phyloP scores from a whole-genome alignment of 2,113 vertebrate species.

The Podarcis muralis region DNA sequence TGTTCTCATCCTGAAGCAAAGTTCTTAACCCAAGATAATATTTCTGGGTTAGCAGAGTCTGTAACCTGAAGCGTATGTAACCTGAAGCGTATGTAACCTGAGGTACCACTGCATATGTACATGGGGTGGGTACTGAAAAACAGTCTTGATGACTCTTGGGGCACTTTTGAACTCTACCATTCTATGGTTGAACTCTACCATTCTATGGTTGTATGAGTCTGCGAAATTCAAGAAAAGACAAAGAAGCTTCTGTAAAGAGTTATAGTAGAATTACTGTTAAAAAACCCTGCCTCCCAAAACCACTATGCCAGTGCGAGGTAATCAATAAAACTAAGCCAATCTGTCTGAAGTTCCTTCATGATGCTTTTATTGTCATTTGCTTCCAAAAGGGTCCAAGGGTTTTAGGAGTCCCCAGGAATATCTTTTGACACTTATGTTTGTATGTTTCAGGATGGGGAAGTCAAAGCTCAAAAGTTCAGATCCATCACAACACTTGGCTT shows the following conservation, averaged over 20 bases:
- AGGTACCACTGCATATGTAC: too few relatives aligned
- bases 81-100: too few relatives aligned
- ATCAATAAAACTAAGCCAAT: constrained; percentile 67
- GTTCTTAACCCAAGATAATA: too few relatives aligned
- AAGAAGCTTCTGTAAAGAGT: constrained; percentile 59
- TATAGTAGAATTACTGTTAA: constrained; percentile 64
- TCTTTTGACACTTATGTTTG: not conserved
- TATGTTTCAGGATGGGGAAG: constrained; percentile 91
- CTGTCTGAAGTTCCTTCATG: constrained; percentile 70
- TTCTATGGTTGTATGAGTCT: too few relatives aligned
- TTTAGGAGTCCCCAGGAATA: constrained; percentile 68
- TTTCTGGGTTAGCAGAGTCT: too few relatives aligned
- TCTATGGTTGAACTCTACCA: too few relatives aligned
- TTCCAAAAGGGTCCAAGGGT: constrained; percentile 71
- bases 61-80: too few relatives aligned
- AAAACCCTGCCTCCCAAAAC: constrained; percentile 70
- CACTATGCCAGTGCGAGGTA: constrained; percentile 73
- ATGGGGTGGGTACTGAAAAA: too few relatives aligned
- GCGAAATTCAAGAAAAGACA: constrained; percentile 63
- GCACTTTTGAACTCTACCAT: too few relatives aligned
- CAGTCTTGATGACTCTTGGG: too few relatives aligned
- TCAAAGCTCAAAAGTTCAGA: constrained; percentile 98
- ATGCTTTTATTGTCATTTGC: constrained; percentile 70
- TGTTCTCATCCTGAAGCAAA: too few relatives aligned
- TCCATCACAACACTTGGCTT: constrained; percentile 98